Percentiles rank a stretch among this genome's conserved stretches.
Conservation (phyloP, 2,888 invertebrate species). For the Andrena fulva region DNA sequence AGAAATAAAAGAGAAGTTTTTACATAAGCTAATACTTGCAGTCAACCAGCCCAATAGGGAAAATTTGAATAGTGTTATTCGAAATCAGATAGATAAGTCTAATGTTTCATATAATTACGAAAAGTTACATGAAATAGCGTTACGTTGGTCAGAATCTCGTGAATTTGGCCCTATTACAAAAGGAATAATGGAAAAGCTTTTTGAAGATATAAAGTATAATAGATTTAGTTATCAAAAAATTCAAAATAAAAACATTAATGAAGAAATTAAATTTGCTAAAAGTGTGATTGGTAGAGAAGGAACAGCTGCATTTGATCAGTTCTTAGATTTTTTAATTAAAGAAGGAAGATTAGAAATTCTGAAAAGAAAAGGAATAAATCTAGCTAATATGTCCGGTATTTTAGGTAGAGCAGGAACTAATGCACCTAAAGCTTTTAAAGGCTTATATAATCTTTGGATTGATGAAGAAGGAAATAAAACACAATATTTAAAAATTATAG, state of each 20-base stretch:
- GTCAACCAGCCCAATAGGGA: too few species aligned
- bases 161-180: conserved; percentile 67
- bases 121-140: conserved; percentile 74
- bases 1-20: conserved; percentile 21
- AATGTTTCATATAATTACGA: conserved; percentile 51
- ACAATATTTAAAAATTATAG: too few species aligned
- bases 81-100: too few species aligned
- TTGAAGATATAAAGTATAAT: conserved; percentile 49
- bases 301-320: conserved; percentile 3
- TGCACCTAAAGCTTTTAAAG: conserved; percentile 57
- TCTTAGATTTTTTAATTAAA: background rate
- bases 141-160: conserved; percentile 77
- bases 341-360: background rate
- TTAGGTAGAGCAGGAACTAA: background rate
- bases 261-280: conserved; percentile 32
- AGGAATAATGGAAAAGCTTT: conserved; percentile 67
- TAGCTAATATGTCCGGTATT: background rate
- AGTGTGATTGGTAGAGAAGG: conserved; percentile 17
- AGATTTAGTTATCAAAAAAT: conserved; percentile 58
- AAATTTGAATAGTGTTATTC: too few species aligned
- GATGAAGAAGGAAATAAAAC: conserved; percentile 25
- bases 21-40: conserved; percentile 11
- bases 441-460: conserved; percentile 74
- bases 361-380: background rate
- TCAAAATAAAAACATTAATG: conserved; percentile 51